phyloP scores from a whole-genome alignment of 1,140 invertebrate species.

The Sinonovacula constricta region DNA sequence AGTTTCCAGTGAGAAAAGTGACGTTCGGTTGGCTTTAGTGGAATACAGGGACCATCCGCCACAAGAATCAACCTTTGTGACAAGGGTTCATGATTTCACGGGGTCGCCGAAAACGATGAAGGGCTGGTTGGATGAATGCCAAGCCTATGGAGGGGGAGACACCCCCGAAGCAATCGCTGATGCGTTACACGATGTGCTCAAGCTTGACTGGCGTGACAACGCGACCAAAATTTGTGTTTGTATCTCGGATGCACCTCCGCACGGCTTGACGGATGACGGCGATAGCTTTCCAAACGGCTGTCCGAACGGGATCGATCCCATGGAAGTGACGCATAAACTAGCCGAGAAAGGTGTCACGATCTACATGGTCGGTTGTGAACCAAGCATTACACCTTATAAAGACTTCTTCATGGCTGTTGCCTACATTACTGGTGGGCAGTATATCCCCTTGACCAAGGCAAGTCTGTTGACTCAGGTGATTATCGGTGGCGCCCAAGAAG shows the following conservation, averaged over 20 bases:
- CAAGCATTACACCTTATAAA: constrained; percentile 60
- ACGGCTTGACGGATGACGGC: constrained; percentile 57
- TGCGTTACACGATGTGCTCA: constrained; percentile 66
- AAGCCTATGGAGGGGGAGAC: constrained; percentile 70
- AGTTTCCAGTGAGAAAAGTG: constrained; percentile 64
- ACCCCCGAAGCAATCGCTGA: constrained; percentile 72
- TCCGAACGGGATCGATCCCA: constrained; percentile 64
- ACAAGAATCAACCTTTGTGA: constrained; percentile 66
- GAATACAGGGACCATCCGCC: constrained; percentile 74
- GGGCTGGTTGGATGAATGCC: constrained; percentile 61
- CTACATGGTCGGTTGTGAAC: constrained; percentile 67
- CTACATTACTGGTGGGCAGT: constrained; percentile 67
- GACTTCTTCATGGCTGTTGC: constrained; percentile 68
- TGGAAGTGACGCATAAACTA: constrained; percentile 54
- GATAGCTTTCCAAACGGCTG: constrained; percentile 66
- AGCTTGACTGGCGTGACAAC: constrained; percentile 66
- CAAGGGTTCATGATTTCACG: constrained; percentile 70
- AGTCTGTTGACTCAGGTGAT: constrained; percentile 65
- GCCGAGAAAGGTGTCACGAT: constrained; percentile 64
- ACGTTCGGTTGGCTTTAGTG: constrained; percentile 69
- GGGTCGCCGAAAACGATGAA: constrained; percentile 64
- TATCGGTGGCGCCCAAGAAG: constrained; percentile 71
- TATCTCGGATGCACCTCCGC: constrained; percentile 72
- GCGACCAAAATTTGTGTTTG: constrained; percentile 73
- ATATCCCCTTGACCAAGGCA: constrained; percentile 61